These are phyloP conservation scores for Acleris emargana DNA, from an alignment of 2,888 invertebrate genomes.

Conservation along the genomic window DNA sequence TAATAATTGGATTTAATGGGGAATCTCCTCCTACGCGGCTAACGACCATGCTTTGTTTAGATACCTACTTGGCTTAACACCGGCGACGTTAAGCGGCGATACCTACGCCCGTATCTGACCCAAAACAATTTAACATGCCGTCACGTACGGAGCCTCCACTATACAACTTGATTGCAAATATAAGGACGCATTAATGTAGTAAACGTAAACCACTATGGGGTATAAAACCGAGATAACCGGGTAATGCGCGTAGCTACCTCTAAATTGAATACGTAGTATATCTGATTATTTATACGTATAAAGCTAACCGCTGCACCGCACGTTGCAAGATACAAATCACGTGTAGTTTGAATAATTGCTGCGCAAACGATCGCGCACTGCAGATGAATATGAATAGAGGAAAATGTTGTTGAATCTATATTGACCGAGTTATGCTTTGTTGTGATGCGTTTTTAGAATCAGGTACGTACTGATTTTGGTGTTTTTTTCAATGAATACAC, in stretches of 20 bases:
- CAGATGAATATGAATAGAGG: constrained; percentile 5
- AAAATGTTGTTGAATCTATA: constrained; percentile 14
- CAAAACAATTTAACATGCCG: constrained; percentile 40
- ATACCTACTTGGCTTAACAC: constrained; percentile 38
- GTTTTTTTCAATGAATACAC: no score
- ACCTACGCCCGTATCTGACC: constrained; percentile 42
- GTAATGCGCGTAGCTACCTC: constrained; percentile 19
- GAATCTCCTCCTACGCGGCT: constrained; percentile 69
- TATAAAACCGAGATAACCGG: constrained; percentile 26
- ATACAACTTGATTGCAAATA: constrained; percentile 37
- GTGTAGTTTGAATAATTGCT: constrained; percentile 34
- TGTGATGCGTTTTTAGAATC: no score
- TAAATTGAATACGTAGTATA: constrained; percentile 30
- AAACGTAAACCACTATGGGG: constrained; percentile 29
- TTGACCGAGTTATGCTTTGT: no score
- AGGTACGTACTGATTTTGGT: no score
- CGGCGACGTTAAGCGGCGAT: constrained; percentile 37
- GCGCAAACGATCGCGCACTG: constrained; percentile 23
- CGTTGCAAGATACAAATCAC: constrained; percentile 31
- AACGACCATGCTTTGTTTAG: constrained; percentile 72
- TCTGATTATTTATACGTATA: constrained; percentile 21
- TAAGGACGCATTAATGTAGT: constrained; percentile 34
- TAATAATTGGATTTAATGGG: constrained; percentile 76
- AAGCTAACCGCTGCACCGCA: constrained; percentile 30
- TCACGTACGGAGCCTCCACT: constrained; percentile 33